Conservation (phyloP, 2,888 invertebrate species). For the Temnothorax ravouxi region DNA sequence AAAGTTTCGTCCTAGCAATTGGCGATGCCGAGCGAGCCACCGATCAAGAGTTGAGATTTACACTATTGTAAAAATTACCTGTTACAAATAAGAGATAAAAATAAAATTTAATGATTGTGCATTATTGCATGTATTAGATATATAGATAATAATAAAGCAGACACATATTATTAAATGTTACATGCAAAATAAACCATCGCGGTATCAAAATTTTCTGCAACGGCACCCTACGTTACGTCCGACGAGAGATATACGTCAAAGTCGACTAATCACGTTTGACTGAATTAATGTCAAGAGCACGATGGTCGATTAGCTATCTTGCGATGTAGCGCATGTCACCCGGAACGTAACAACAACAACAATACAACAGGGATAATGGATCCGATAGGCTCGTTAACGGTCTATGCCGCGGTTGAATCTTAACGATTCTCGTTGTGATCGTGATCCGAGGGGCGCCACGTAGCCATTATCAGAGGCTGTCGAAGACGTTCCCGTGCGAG, state of each 20-base stretch:
- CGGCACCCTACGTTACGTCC: not conserved
- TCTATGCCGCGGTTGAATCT: conserved; percentile 59
- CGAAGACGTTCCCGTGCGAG: conserved; percentile 55
- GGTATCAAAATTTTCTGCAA: not conserved
- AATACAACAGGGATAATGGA: conserved; percentile 18
- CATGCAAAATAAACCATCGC: not conserved
- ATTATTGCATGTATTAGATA: not conserved
- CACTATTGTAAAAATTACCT: not conserved
- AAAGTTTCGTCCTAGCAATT: conserved; percentile 34
- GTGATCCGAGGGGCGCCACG: conserved; percentile 49
- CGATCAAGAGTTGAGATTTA: not conserved
- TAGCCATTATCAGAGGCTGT: conserved; percentile 56
- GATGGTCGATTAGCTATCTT: conserved; percentile 32
- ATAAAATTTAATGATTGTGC: not conserved
- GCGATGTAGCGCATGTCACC: conserved; percentile 29
- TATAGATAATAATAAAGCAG: not conserved
- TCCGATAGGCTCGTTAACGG: conserved; percentile 61
- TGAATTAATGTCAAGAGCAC: conserved; percentile 33
- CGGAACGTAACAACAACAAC: conserved; percentile 36
- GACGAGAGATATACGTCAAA: conserved; percentile 7
- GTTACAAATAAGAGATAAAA: not conserved
- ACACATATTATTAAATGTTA: not conserved
- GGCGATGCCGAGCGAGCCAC: not conserved
- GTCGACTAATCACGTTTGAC: conserved; percentile 11
- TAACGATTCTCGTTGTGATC: conserved; percentile 61